phyloP scores from a whole-genome alignment of 2,797 vertebrate genomes.

The Sciurus carolinensis region DNA sequence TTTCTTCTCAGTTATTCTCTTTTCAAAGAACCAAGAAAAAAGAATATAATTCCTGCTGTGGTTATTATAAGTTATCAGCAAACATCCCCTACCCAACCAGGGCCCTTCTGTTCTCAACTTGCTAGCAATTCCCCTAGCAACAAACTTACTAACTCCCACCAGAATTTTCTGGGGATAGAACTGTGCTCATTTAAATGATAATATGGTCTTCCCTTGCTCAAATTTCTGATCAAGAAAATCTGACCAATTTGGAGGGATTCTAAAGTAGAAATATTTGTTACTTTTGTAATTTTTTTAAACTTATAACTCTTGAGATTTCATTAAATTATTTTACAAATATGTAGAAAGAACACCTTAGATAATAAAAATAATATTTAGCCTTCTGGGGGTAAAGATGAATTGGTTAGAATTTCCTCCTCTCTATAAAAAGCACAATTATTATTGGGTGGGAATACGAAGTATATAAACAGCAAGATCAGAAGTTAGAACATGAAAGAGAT shows the following conservation, averaged over 20 bases:
- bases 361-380: neutral
- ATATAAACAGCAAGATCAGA: neutral
- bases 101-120: slow-evolving; percentile 62
- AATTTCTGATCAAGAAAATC: slow-evolving; percentile 55
- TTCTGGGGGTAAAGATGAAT: neutral
- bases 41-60: slow-evolving; percentile 38
- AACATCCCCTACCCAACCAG: neutral
- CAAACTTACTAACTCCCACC: slow-evolving; percentile 48
- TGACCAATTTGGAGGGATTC: slow-evolving; percentile 20
- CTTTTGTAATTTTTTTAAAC: neutral
- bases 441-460: neutral
- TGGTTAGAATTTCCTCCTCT: neutral
- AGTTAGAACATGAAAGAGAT: slow-evolving; percentile 19
- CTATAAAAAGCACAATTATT: neutral
- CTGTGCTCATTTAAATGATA: slow-evolving; percentile 28
- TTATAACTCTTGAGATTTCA: neutral
- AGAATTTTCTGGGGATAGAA: slow-evolving; percentile 38
- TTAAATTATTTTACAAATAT: neutral
- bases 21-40: slow-evolving; percentile 7
- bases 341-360: neutral
- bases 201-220: neutral
- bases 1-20: neutral
- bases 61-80: slow-evolving; percentile 58
- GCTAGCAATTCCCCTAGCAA: slow-evolving; percentile 66
- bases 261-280: neutral